phyloP scores from a whole-genome alignment of 2,888 invertebrate species.

The Limnephilus auricula region DNA sequence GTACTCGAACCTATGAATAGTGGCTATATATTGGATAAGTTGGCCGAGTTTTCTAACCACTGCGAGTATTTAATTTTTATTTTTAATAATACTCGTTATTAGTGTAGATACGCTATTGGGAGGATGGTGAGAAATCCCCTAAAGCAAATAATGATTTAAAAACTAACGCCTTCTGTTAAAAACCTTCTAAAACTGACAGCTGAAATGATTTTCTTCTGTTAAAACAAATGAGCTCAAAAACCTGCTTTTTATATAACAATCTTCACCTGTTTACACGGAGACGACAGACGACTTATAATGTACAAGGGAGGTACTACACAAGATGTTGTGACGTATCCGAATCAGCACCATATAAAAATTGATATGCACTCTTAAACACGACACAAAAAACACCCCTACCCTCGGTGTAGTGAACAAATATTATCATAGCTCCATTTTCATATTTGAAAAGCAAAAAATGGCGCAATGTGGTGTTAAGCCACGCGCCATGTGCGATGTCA shows the following conservation, averaged over 20 bases:
- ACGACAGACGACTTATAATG: slow-evolving; percentile 16
- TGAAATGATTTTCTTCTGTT: slow-evolving; percentile 16
- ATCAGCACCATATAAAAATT: slow-evolving; percentile 51
- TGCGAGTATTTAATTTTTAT: no score
- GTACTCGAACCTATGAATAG: no score
- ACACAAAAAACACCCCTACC: slow-evolving; percentile 31
- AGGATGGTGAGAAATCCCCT: no score
- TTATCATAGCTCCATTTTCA: slow-evolving; percentile 58
- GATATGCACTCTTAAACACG: slow-evolving; percentile 47
- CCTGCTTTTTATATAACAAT: background rate
- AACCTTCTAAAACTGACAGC: slow-evolving; percentile 6
- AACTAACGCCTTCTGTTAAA: background rate
- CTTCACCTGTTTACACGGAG: slow-evolving; percentile 34
- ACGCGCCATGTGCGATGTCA: slow-evolving; percentile 63
- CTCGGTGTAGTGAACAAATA: slow-evolving; percentile 9
- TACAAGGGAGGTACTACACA: background rate
- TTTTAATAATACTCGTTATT: no score
- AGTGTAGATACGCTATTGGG: no score
- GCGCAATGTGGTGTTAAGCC: slow-evolving; percentile 65
- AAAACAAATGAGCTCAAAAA: slow-evolving; percentile 16
- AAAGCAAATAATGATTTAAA: background rate
- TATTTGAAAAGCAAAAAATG: slow-evolving; percentile 63
- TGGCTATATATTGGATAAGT: no score
- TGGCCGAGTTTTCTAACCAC: no score
- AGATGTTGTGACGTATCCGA: slow-evolving; percentile 54